phyloP scores from a whole-genome alignment of 1,140 invertebrate species.

The Drosophila melanogaster region DNA sequence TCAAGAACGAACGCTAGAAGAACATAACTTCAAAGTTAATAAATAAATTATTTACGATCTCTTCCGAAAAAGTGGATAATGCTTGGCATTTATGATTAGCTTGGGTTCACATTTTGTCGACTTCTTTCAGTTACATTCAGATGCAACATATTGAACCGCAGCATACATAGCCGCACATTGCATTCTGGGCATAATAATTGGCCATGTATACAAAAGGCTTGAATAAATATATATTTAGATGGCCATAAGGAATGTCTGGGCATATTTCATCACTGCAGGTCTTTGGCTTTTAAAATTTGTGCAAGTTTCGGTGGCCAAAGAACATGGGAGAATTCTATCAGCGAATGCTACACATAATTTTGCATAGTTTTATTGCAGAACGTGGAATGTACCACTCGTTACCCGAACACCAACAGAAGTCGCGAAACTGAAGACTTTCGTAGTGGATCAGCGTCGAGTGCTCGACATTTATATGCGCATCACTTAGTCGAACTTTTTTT shows the following conservation, averaged over 20 bases:
- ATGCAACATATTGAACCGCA: slow-evolving; percentile 59
- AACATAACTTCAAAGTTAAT: background rate
- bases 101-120: slow-evolving; percentile 26
- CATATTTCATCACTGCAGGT: slow-evolving; percentile 53
- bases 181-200: slow-evolving; percentile 78
- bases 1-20: too few species aligned
- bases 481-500: slow-evolving; percentile 57
- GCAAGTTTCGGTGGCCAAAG: slow-evolving; percentile 25
- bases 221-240: slow-evolving; percentile 21
- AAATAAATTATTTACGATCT: background rate
- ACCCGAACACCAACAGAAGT: slow-evolving; percentile 31
- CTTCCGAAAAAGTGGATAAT: slow-evolving; percentile 9
- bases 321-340: slow-evolving; percentile 54
- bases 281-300: slow-evolving; percentile 21
- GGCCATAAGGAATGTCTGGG: slow-evolving; percentile 15
- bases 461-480: slow-evolving; percentile 82
- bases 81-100: slow-evolving; percentile 72
- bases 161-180: slow-evolving; percentile 32
- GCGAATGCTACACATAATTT: slow-evolving; percentile 76
- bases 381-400: slow-evolving; percentile 54
- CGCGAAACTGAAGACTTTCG: slow-evolving; percentile 34
- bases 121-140: slow-evolving; percentile 56
- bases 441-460: slow-evolving; percentile 48
- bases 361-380: slow-evolving; percentile 79
- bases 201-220: slow-evolving; percentile 48